Evolutionary conservation across 2,797 vertebrate species (phyloP).

Genomic region (Tenualosa thibaudeaui): DNA sequence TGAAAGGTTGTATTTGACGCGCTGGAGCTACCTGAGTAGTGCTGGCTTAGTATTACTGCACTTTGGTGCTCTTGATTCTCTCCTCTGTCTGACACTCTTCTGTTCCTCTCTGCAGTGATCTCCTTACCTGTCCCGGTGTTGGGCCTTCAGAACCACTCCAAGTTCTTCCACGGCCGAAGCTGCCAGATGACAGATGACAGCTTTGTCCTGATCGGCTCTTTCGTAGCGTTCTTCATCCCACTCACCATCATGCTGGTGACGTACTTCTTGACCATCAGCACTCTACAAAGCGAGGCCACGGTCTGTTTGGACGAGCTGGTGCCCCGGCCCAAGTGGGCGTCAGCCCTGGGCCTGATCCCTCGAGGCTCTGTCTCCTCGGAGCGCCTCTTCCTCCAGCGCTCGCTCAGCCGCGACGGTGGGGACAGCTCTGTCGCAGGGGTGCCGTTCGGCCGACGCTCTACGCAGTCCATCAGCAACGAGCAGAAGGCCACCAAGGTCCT

Average conservation of each 20-base stretch:
- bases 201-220: conserved; percentile 92
- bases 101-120: conserved; percentile 77
- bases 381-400: conserved; percentile 85
- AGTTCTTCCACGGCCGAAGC: conserved; percentile 89
- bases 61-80: not conserved
- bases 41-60: not conserved
- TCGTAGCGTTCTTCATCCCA: conserved; percentile 93
- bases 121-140: conserved; percentile 94
- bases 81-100: not conserved
- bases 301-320: conserved; percentile 85
- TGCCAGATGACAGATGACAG: conserved; percentile 87
- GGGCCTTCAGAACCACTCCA: conserved; percentile 87
- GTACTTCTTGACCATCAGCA: conserved; percentile 92
- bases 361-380: conserved; percentile 88
- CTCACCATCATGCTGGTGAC: conserved; percentile 95
- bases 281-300: conserved; percentile 88
- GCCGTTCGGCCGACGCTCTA: conserved; percentile 80
- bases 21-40: not conserved
- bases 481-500: conserved; percentile 97
- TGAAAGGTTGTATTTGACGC: not conserved
- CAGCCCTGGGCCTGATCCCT: conserved; percentile 83
- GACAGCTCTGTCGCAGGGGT: conserved; percentile 3
- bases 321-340: conserved; percentile 83
- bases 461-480: conserved; percentile 95
- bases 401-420: conserved; percentile 76